Percentiles rank a stretch among this genome's conserved stretches.
phyloP scores from a whole-genome alignment of 2,113 vertebrate species.

The Leptobrachium ailaonicum region DNA sequence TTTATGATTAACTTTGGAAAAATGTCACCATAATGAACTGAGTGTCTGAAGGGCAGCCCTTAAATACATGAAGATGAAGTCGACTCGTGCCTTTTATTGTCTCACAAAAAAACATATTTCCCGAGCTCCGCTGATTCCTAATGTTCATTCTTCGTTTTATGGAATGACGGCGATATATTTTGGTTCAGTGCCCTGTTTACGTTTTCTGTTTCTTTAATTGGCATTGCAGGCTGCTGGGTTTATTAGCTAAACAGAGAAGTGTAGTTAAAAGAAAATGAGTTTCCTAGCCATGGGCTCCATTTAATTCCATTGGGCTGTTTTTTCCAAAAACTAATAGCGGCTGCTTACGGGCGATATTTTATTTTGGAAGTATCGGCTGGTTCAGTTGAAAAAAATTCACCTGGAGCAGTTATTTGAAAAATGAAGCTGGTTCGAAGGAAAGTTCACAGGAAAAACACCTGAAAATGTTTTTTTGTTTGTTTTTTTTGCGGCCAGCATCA shows the following conservation, averaged over 20 bases:
- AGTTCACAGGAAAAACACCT: no score
- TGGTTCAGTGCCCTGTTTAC: neutral
- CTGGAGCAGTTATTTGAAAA: no score
- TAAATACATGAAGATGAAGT: slow-evolving; percentile 47
- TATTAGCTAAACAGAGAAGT: neutral
- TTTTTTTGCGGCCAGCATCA: no score
- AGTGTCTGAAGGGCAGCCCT: slow-evolving; percentile 39
- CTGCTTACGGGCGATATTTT: no score
- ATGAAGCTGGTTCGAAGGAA: no score
- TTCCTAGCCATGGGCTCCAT: no score
- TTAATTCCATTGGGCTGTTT: no score
- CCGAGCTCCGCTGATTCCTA: neutral
- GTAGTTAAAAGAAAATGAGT: no score
- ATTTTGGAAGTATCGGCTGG: no score
- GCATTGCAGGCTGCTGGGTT: neutral
- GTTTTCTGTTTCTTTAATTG: neutral
- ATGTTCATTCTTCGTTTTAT: neutral
- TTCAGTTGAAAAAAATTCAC: no score
- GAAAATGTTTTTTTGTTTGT: no score
- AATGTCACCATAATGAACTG: slow-evolving; percentile 18
- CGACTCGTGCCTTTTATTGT: neutral
- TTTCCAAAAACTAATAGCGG: no score
- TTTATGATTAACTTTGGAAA: slow-evolving; percentile 32
- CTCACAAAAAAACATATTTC: neutral
- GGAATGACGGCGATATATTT: neutral